Evolutionary conservation across 2,113 vertebrate species (phyloP).

Genomic region (Corydoras maculifer): DNA sequence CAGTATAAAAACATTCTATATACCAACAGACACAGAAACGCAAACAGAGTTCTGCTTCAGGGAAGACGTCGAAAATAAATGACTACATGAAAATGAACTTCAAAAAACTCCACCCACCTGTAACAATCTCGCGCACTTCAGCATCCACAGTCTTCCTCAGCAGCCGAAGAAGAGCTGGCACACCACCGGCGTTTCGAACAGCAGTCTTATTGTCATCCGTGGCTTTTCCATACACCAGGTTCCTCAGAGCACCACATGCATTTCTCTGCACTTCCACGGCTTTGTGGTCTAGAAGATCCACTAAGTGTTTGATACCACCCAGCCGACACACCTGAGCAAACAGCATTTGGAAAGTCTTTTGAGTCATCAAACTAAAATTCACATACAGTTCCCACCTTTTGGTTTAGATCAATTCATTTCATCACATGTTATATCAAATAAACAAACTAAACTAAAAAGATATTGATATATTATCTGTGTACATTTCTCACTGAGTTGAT

Average conservation of each 20-base stretch:
- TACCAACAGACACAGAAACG: too few relatives aligned
- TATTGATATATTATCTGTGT: too few relatives aligned
- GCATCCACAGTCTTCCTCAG: conserved; percentile 88
- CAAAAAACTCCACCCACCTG: conserved; percentile 65
- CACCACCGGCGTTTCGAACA: conserved; percentile 87
- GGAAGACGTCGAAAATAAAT: not conserved
- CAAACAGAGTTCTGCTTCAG: not conserved
- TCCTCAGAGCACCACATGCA: conserved; percentile 88
- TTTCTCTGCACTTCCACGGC: conserved; percentile 92
- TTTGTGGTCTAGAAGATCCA: conserved; percentile 91
- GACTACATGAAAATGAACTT: not conserved
- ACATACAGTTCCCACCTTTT: too few relatives aligned
- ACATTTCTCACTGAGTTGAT: too few relatives aligned
- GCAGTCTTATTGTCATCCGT: conserved; percentile 95
- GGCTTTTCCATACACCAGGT: conserved; percentile 90
- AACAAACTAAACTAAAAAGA: too few relatives aligned
- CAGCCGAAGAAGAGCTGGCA: conserved; percentile 85
- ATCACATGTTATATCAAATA: too few relatives aligned
- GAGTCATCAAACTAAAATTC: too few relatives aligned
- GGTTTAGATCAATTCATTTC: too few relatives aligned
- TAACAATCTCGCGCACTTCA: conserved; percentile 90
- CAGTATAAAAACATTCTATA: too few relatives aligned
- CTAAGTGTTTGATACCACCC: conserved; percentile 91
- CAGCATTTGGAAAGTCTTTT: not conserved
- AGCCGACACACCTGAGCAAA: conserved; percentile 79